A percentile compares a stretch with the other conserved stretches of the same genome.
phyloP scores from a whole-genome alignment of 2,888 invertebrate species.

The Microctonus brassicae region DNA sequence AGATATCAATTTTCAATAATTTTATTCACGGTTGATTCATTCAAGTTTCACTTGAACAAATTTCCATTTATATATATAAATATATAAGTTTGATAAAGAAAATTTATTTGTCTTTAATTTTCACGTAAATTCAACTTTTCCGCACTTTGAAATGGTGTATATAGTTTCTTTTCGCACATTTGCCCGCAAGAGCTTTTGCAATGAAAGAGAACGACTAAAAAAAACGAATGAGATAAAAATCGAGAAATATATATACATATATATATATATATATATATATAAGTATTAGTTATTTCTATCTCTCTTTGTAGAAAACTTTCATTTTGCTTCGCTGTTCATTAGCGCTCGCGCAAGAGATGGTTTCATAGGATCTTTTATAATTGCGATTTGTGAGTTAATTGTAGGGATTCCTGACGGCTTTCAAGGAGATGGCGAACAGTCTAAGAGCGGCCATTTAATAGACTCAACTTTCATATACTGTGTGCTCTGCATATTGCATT shows the following conservation, averaged over 20 bases:
- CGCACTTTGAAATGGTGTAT: background rate
- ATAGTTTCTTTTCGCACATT: background rate
- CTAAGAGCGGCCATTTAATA: constrained; percentile 10
- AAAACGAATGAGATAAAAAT: background rate
- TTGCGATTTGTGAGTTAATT: constrained; percentile 39
- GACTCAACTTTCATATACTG: constrained; percentile 13
- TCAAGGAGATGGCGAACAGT: constrained; percentile 11
- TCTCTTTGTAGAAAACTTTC: constrained; percentile 23
- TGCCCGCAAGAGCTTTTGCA: background rate
- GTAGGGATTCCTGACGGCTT: constrained; percentile 32
- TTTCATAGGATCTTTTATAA: constrained; percentile 35
- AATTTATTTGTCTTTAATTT: constrained; percentile 22
- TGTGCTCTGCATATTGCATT: background rate
- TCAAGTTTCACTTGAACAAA: constrained; percentile 3
- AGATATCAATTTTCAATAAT: constrained; percentile 11
- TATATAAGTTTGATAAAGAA: background rate
- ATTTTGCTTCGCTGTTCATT: constrained; percentile 28
- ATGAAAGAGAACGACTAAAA: background rate
- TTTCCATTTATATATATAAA: background rate
- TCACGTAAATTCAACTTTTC: constrained; percentile 1
- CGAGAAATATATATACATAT: background rate
- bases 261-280: background rate
- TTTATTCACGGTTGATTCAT: constrained; percentile 12
- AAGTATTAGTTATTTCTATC: background rate
- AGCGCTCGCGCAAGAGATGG: constrained; percentile 24